Base-by-base conservation (phyloP, 2,888 invertebrate genomes). In the Lasioglossum oenotherae region DNA sequence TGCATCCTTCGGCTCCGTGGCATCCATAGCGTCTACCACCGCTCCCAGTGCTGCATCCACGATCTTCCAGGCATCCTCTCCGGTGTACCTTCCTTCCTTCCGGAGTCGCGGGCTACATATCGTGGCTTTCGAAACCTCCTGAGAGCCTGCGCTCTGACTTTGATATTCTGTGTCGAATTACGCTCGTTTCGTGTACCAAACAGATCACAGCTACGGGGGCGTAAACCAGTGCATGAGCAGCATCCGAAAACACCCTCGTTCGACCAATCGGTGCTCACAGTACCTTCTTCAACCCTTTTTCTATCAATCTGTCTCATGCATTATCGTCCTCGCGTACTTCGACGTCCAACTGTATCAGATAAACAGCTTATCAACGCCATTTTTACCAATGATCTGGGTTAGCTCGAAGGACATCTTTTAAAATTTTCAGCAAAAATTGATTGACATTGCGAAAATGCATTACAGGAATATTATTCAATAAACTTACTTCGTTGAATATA, bases 91-190 rank as follows among this genome's bases (percentile, higher is more conserved):
- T 23, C 53, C 53, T 53, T 85, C 80, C 85, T 86, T 85, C 88
- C 89, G 83, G 85, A 88, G 88, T 92, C 91, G 87, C 91, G 89
- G 85, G 89, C 87, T 92, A 92, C 92, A 90, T 91, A 92, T 88
- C 91, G 88, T 91, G 91, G 90, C 91, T 92, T 91, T 91, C 88
- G 86, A 91, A 89, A 89, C 90, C 91, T 91, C 93, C 90, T 89
- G 84, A 86, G 93, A 93, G 88, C 27, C 60, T 78, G 81, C 82
- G 87, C 86, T 87, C 85, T 84, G 90, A 87, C 91, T 91, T 91
- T 89, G 87, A 92, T 91, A 93, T 92, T 92, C 89, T 87, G 91
- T 92, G 92, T 93, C 92, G 91, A 93, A 92, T 93, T 93, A 93
- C 92, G 89, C 91, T 90, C 88, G 88, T 91, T 92, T 91, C 89